phyloP scores from a whole-genome alignment of 2,113 vertebrate species.

The Corythornis cristatus region DNA sequence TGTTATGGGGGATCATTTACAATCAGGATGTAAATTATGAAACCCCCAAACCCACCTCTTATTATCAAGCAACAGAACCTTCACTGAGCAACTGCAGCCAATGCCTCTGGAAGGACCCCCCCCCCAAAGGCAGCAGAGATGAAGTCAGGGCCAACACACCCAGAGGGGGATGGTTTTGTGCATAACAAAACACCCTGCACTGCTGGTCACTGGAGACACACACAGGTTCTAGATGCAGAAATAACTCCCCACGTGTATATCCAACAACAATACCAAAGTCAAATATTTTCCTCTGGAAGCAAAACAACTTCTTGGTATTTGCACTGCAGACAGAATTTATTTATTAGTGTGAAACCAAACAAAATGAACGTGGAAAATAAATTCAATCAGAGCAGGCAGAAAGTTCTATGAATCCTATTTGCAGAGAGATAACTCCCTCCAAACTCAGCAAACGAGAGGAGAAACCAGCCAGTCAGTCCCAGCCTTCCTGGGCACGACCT shows the following conservation, averaged over 20 bases:
- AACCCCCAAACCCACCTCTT: not conserved
- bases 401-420: not conserved
- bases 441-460: not conserved
- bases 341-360: not conserved
- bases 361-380: not conserved
- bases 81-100: not conserved
- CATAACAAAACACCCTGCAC: not conserved
- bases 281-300: not conserved
- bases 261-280: not conserved
- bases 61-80: not conserved
- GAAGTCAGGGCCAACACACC: not conserved
- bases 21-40: not conserved
- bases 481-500: not conserved
- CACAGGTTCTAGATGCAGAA: not conserved
- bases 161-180: not conserved
- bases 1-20: not conserved
- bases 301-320: not conserved
- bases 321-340: not conserved
- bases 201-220: not conserved
- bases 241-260: not conserved
- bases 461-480: not conserved
- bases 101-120: not conserved
- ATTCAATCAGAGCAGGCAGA: not conserved
- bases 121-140: rapidly evolving
- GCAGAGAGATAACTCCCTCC: not conserved